Percentiles rank a stretch among this genome's conserved stretches.
Evolutionary conservation across 2,797 vertebrate species (phyloP).

Genomic region (Trachops cirrhosus): DNA sequence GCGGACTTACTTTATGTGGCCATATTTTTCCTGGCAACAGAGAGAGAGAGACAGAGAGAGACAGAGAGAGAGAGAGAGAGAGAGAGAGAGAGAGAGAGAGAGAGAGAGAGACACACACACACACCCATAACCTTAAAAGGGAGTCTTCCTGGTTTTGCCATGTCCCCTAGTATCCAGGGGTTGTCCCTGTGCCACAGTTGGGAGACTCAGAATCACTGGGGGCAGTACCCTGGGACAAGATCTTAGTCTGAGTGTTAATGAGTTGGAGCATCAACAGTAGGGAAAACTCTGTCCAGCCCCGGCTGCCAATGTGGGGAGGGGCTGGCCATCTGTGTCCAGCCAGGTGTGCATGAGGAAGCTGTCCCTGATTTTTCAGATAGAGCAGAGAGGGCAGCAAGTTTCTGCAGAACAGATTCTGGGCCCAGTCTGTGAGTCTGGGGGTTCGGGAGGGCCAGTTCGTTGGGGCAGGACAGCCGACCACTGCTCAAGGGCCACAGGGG

Average conservation of each 20-base stretch:
- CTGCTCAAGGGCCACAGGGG: not conserved
- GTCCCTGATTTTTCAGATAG: not conserved
- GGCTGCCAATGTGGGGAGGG: not conserved
- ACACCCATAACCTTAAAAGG: not conserved
- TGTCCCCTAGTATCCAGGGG: not conserved
- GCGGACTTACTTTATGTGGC: not conserved
- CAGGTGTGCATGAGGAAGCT: not conserved
- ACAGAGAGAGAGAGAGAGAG: not conserved
- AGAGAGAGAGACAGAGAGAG: not conserved
- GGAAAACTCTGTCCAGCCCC: not conserved
- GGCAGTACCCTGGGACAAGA: too few relatives aligned
- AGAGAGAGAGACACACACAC: not conserved
- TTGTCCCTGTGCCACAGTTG: not conserved
- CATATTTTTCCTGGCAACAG: not conserved
- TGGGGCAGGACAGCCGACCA: not conserved
- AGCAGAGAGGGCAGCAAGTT: not conserved
- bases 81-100: too few relatives aligned
- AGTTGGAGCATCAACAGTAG: rapidly evolving
- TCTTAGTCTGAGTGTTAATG: not conserved
- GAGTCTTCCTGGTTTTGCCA: not conserved
- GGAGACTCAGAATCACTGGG: not conserved
- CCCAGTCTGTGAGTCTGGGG: too few relatives aligned
- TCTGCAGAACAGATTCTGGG: too few relatives aligned
- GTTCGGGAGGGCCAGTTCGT: rapidly evolving
- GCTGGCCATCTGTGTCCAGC: not conserved